Evolutionary conservation across 2,113 vertebrate species (phyloP), one percentile per base, ranked within the genome.

Genomic region (Plecturocebus donacophilus): DNA sequence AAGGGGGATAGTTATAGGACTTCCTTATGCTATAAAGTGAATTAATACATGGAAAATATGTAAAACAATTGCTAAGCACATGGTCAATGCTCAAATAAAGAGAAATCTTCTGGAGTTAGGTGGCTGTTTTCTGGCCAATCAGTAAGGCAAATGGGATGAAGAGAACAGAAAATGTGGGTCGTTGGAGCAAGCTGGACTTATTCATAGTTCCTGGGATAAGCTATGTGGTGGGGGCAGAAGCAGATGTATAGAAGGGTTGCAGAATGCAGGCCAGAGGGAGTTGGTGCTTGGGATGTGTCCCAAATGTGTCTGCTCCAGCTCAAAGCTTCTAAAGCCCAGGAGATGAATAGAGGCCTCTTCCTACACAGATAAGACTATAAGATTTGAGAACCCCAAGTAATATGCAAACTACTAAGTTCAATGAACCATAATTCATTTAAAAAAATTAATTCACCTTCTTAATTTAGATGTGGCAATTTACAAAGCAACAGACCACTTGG

Each of bases 381-480:
- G 27, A 82, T 10, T 83, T 71, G 47, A 83, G 85, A 71, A 80
- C 30, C 38, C 89, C 87, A 79, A 76, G 27, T 70, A 80, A 84
- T 58, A 56, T 0, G 25, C 45, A 80, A 38, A 93, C 5, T 52
- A 64, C 8, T 75, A 66, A 92, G 61, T 30, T 83, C 54, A 83
- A 23, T 61, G 68, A 84, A 61, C 92, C 80, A 80, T n/a, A 75
- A 27, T 77, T 96, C 35, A 40, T 87, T 93, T 64, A 68, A 89
- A 80, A 42, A 10, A 35, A 35, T 64, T 80, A 73, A 73, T 61
- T 86, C 61, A 87, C 54, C n/a, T 83, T 95, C 70, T 96, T 89
- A 83, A 90, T 81, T 92, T 95, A 81, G 42, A 64, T 95, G 25
- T 32, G 68, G 54, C 19, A 73, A 66, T 91, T 97, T 94, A 73